Evolutionary conservation across 1,140 invertebrate species (phyloP), one percentile per base, ranked within the genome.

Genomic region (Drosophila auraria): DNA sequence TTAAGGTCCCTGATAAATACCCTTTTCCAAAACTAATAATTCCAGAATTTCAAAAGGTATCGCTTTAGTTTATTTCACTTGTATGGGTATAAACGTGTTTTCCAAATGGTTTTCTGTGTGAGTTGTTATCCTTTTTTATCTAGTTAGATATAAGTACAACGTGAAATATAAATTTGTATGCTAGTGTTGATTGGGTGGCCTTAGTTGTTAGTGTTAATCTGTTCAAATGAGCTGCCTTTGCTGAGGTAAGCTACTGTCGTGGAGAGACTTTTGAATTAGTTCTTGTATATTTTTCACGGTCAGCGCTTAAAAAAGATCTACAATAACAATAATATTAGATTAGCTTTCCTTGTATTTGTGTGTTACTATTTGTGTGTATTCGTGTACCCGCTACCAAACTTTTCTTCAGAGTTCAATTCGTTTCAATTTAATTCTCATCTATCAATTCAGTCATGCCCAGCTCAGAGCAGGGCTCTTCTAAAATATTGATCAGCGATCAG

Each of bases 321-420:
- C 86, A 90, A 82, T 87, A 89, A 89, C 84, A 89, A 82, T 89
- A 73, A 79, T 87, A 84, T 89, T 70, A 74, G 78, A 75, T 76
- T 62, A 66, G 57, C 61, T 68, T 79, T 61, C 61, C 61, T 51
- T 60, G 47, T 51, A 50, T 51, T 11, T 42, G 40, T 58, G 36
- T 77, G 27, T 63, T 36, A 40, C 15, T 47, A 14, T 69, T 23
- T 59, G 25, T 64, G 36, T 71, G 65, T 78, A 23, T 49, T 60
- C 66, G 82, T 84, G 83, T 87, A 82, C 73, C 81, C 84, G 78
- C 65, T 82, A 79, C 82, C 78, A 90, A 84, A 81, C 70, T 53
- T 53, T 78, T 63, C 51, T 47, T 58, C 65, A 74, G 71, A 75
- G 49, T 86, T 87, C 74, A 54, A 77, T 77, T 76, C 49, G 58